Conservation (phyloP, 2,113 vertebrate species). For the Piliocolobus tephrosceles region DNA sequence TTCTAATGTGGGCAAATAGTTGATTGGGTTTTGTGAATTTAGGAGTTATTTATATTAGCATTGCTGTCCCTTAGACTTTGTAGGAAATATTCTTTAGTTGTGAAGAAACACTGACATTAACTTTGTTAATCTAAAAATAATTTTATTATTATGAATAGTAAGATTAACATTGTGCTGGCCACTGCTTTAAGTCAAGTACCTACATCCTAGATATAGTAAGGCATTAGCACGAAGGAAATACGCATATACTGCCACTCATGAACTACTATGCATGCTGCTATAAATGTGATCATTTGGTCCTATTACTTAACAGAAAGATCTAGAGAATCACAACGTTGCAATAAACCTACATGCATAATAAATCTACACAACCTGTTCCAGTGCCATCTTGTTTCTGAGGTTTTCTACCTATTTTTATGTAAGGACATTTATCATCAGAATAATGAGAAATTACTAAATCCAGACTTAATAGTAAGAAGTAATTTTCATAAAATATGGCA, state of each 20-base stretch:
- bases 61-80: not conserved
- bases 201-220: not conserved
- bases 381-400: too few relatives aligned
- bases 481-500: not conserved
- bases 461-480: not conserved
- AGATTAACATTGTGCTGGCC: not conserved
- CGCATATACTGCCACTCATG: not conserved
- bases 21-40: not conserved
- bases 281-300: fast-evolving
- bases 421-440: not conserved
- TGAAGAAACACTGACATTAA: not conserved
- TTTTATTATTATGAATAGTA: not conserved
- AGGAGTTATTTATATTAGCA: not conserved
- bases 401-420: not conserved
- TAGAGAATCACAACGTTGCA: not conserved
- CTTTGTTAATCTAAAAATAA: not conserved
- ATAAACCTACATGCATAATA: not conserved
- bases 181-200: not conserved
- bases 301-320: not conserved
- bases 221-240: not conserved
- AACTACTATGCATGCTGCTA: not conserved
- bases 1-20: not conserved
- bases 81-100: not conserved
- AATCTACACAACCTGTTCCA: not conserved
- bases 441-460: not conserved